Conservation (phyloP, 2,888 invertebrate genomes). For the Scrobipalpa costella region DNA sequence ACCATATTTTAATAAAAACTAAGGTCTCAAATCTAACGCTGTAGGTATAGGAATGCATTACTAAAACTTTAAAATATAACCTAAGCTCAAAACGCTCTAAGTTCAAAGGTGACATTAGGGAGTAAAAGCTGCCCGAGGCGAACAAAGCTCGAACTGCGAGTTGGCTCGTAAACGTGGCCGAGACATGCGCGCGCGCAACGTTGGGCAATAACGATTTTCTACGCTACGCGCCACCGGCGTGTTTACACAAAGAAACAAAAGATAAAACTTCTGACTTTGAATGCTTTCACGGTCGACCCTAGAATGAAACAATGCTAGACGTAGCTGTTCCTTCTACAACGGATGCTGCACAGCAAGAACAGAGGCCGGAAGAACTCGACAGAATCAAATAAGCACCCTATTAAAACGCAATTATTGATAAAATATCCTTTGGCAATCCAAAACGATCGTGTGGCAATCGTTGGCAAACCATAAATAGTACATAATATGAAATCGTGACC, state of each 20-base stretch:
- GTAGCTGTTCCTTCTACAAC: not conserved
- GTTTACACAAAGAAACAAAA: conserved; percentile 44
- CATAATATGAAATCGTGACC: conserved; percentile 24
- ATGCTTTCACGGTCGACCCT: conserved; percentile 25
- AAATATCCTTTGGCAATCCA: conserved; percentile 13
- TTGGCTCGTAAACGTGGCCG: conserved; percentile 48
- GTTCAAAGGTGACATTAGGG: conserved; percentile 52
- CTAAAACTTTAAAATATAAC: not conserved
- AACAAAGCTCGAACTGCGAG: conserved; percentile 44
- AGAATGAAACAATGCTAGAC: not conserved
- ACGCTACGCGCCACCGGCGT: conserved; percentile 44
- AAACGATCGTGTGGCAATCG: conserved; percentile 10
- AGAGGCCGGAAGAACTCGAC: not conserved
- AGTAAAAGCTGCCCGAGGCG: conserved; percentile 51
- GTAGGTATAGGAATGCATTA: not conserved
- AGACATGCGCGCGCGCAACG: conserved; percentile 41
- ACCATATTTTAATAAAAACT: too few species aligned
- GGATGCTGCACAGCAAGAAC: not conserved
- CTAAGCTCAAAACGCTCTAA: not conserved
- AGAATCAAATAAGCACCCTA: not conserved
- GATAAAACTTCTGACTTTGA: conserved; percentile 37
- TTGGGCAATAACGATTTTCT: conserved; percentile 65
- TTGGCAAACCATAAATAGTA: conserved; percentile 10
- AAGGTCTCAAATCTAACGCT: too few species aligned
- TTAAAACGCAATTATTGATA: not conserved